Evolutionary conservation across 2,888 invertebrate species (phyloP), one percentile per base, ranked within the genome.

Genomic region (Papilio protenor): DNA sequence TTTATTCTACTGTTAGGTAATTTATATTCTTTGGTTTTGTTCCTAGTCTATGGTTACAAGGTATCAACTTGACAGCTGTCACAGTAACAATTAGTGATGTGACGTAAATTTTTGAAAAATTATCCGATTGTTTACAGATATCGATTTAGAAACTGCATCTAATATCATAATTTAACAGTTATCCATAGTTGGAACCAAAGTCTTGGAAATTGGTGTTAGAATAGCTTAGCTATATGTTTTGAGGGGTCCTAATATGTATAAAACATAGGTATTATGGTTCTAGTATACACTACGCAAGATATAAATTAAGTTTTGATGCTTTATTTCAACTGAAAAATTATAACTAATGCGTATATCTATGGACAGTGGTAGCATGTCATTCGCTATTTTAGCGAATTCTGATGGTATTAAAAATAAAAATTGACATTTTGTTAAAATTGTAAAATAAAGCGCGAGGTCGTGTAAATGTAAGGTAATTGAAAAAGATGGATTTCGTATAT

Each of bases 151-250:
- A 52, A 18, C 1, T 52, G 16, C 18, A 8, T 8, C 8, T n/a
- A n/a, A n/a, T n/a, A n/a, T n/a, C n/a, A n/a, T n/a, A n/a, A n/a
- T n/a, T n/a, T n/a, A 16, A 61, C 16, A 61, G 33, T 61, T n/a
- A 66, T 66, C 27, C 14, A 61, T 16, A 61, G 27, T 55, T 27
- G 27, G 18, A 40, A 40, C 66, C 66, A 66, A 66, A 64, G 40
- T 33, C 18, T 64, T 40, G 11, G 11, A 66, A 27, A 27, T 27
- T 61, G 6, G 18, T 64, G 18, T 33, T 27, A 66, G 40, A 33
- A 66, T 66, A 66, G 40, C 66, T n/a, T 40, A 66, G 66, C 40
- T 66, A 66, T 64, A 40, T 66, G 40, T 66, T 40, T 40, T 18
- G 3, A n/a, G 27, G 33, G 40, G 33, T 64, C 33, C 16, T 64